Conservation (phyloP, 2,113 vertebrate species). For the Glareola pratincola region DNA sequence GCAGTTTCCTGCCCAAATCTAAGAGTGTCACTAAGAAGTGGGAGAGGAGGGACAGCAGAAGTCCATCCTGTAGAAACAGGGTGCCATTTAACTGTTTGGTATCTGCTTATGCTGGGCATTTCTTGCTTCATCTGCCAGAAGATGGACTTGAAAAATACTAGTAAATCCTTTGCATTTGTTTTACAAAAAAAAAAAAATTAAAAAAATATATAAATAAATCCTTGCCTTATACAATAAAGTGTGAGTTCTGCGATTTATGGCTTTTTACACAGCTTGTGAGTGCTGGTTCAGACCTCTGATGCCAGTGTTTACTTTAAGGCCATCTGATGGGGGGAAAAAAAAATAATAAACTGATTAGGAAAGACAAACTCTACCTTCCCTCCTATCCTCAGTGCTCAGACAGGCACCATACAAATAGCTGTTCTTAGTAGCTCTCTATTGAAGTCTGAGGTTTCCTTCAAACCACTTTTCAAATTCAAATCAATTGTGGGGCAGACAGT, state of each 20-base stretch:
- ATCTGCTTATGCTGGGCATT: not conserved
- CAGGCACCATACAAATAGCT: not conserved
- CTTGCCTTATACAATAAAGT: not conserved
- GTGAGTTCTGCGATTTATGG: not conserved
- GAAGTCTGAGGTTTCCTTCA: constrained; percentile 48
- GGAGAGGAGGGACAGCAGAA: not conserved
- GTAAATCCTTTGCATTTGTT: not conserved
- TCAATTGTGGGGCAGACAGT: constrained; percentile 12
- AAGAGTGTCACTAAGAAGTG: not conserved
- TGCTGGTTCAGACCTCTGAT: not conserved
- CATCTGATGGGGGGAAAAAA: not conserved
- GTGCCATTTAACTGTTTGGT: not conserved
- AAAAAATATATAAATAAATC: not conserved
- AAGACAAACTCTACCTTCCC: not conserved
- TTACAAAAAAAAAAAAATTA: not conserved
- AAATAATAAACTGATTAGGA: not conserved
- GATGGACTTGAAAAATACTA: not conserved
- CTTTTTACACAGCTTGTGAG: not conserved
- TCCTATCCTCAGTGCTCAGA: not conserved
- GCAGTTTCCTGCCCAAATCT: not conserved
- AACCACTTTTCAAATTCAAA: constrained; percentile 4
- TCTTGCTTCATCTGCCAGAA: not conserved
- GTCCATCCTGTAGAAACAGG: not conserved
- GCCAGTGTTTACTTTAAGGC: not conserved
- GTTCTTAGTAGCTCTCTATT: constrained; percentile 5